Evolutionary conservation across 37 sponge, comb jelly and placozoan species (phyloP).

Genomic region (Tethya wilhelma): DNA sequence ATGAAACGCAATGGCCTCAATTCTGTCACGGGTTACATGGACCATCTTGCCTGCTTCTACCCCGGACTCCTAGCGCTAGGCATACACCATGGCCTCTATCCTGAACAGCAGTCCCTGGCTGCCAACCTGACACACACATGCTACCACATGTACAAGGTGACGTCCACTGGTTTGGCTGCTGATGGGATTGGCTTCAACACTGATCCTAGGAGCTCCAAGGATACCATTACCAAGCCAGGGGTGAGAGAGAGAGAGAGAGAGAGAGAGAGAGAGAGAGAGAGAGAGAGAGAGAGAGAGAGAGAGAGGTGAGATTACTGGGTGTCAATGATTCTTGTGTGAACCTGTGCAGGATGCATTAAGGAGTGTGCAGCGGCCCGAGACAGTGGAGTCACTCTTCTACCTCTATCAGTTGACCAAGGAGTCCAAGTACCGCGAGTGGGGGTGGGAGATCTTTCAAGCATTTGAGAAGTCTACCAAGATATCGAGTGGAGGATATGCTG

Average conservation of each 20-base stretch:
- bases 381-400: slow-evolving; percentile 92
- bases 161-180: slow-evolving; percentile 83
- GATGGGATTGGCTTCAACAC: slow-evolving; percentile 85
- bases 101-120: slow-evolving; percentile 60
- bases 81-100: slow-evolving; percentile 51
- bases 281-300: neutral
- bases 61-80: slow-evolving; percentile 92
- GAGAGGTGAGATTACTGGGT: neutral
- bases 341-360: neutral
- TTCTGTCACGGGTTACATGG: slow-evolving; percentile 16
- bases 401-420: slow-evolving; percentile 83
- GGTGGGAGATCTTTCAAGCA: slow-evolving; percentile 91
- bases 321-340: neutral
- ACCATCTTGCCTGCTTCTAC: slow-evolving; percentile 82
- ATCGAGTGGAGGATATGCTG: slow-evolving; percentile 64
- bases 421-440: slow-evolving; percentile 80
- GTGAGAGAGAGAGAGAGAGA: too few species aligned
- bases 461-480: slow-evolving; percentile 77
- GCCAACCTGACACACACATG: slow-evolving; percentile 85
- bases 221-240: neutral
- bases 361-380: slow-evolving; percentile 82
- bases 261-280: too few species aligned
- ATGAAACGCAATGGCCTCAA: neutral
- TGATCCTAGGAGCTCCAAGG: neutral
- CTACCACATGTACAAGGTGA: slow-evolving; percentile 74